phyloP scores from a whole-genome alignment of 2,113 vertebrate genomes.

The Candoia aspera region DNA sequence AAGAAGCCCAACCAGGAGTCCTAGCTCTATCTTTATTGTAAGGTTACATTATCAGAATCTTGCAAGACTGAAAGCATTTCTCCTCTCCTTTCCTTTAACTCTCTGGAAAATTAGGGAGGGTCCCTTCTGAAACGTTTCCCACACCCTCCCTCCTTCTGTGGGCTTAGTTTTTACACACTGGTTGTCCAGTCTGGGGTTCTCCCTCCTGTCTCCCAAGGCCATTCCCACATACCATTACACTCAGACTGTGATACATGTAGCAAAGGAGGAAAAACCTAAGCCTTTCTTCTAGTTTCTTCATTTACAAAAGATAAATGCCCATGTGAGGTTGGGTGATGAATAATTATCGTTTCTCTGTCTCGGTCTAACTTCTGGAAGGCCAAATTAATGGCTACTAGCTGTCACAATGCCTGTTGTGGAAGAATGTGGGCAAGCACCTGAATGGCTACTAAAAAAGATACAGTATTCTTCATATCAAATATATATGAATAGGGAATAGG shows the following conservation, averaged over 20 bases:
- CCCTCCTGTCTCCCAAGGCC: background rate
- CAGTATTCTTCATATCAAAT: background rate
- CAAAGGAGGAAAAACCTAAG: background rate
- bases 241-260: background rate
- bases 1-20: background rate
- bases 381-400: background rate
- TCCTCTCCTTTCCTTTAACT: background rate
- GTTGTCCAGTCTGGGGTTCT: background rate
- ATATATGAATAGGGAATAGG: background rate
- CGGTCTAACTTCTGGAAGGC: background rate
- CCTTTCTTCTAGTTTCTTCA: background rate
- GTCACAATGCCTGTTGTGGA: background rate
- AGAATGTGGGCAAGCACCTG: background rate
- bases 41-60: background rate
- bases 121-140: background rate
- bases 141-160: background rate
- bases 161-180: background rate
- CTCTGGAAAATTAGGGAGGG: background rate
- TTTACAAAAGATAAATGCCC: background rate
- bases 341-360: background rate
- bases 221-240: background rate
- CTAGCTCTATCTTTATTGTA: background rate
- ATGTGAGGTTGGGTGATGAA: background rate
- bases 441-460: background rate
- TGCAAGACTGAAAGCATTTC: background rate